Evolutionary conservation across 2,113 vertebrate genomes (phyloP).

Genomic region (Setophaga coronata): DNA sequence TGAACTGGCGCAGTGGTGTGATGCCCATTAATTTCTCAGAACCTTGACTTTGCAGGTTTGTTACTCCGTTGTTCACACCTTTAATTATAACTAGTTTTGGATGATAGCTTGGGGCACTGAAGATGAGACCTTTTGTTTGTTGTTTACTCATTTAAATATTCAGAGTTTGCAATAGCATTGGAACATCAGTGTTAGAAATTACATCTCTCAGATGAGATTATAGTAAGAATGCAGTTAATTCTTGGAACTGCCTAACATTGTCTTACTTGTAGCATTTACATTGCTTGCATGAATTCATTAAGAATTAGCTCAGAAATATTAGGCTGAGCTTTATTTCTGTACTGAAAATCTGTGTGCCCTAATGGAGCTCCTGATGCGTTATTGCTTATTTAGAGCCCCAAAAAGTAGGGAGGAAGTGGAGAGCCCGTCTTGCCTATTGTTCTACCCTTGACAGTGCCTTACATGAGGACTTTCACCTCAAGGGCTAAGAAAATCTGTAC

Average conservation of each 20-base stretch:
- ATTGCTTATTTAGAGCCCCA: neutral
- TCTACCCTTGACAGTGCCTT: constrained; percentile 16
- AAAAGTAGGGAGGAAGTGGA: neutral
- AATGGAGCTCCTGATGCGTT: neutral
- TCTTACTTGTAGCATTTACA: constrained; percentile 14
- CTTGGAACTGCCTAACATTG: neutral
- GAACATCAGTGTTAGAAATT: constrained; percentile 54
- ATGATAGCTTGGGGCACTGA: constrained; percentile 60
- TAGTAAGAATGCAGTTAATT: constrained; percentile 11
- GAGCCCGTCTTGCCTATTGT: neutral
- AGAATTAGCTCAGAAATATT: neutral
- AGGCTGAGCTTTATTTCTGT: neutral
- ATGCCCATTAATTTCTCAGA: constrained; percentile 70
- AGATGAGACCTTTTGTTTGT: constrained; percentile 68
- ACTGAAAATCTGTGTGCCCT: neutral
- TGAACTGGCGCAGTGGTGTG: constrained; percentile 64
- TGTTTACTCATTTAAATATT: constrained; percentile 70
- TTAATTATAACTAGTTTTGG: constrained; percentile 72
- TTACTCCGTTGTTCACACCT: constrained; percentile 74
- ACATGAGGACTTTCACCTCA: neutral
- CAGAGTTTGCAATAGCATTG: constrained; percentile 39
- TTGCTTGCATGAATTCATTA: constrained; percentile 27
- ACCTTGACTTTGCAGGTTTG: constrained; percentile 74
- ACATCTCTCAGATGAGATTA: constrained; percentile 38
- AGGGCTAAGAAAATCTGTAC: neutral